These are phyloP conservation scores for Neodiprion lecontei DNA, from an alignment of 1,140 invertebrate species.

Conservation along the genomic window DNA sequence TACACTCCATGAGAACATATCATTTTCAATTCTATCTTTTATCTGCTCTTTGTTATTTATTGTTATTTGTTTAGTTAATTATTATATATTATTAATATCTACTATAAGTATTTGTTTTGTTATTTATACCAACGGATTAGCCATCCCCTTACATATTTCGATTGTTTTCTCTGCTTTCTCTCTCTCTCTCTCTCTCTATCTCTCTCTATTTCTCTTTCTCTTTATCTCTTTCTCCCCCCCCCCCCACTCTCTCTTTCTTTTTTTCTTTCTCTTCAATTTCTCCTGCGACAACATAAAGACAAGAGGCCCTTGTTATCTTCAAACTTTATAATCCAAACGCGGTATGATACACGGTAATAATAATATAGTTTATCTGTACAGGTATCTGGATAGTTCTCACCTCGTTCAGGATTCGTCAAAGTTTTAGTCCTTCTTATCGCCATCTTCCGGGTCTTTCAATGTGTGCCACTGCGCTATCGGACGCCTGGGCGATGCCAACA, in stretches of 20 bases:
- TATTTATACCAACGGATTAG: constrained; percentile 16
- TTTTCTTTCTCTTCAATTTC: constrained; percentile 27
- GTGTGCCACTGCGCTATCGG: constrained; percentile 99
- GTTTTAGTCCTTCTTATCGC: constrained; percentile 86
- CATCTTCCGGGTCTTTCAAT: constrained; percentile 94
- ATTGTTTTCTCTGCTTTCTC: neutral
- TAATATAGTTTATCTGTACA: too few species aligned
- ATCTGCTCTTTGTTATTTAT: constrained; percentile 47
- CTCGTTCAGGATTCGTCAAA: neutral
- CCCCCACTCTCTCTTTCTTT: constrained; percentile 24
- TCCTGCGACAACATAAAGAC: constrained; percentile 27
- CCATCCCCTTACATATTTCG: constrained; percentile 1
- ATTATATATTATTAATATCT: constrained; percentile 47
- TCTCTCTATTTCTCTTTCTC: constrained; percentile 22
- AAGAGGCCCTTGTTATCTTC: neutral
- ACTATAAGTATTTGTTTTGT: constrained; percentile 37
- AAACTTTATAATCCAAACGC: neutral
- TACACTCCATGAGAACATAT: constrained; percentile 61
- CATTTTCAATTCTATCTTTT: constrained; percentile 53
- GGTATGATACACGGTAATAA: too few species aligned
- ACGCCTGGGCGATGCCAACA: constrained; percentile 96
- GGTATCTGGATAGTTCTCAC: neutral
- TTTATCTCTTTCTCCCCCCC: constrained; percentile 26
- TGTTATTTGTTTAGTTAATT: constrained; percentile 38
- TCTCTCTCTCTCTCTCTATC: constrained; percentile 24